Conservation (phyloP, 2,113 vertebrate genomes). For the Tachuris rubrigastra region DNA sequence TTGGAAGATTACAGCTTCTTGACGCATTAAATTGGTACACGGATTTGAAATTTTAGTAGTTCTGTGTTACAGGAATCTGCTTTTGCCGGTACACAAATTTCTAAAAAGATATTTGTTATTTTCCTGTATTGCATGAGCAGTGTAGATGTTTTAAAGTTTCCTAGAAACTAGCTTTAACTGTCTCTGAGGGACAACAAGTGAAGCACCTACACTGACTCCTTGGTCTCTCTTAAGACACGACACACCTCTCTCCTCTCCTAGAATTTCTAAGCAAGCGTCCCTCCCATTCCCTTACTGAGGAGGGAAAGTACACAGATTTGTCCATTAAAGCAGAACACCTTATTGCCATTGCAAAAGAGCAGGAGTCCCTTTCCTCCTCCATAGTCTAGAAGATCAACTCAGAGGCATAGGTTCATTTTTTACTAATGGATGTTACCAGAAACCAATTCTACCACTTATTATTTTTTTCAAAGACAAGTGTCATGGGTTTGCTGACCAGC, state of each 20-base stretch:
- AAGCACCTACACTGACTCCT: not conserved
- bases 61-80: not conserved
- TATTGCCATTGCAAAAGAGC: not conserved
- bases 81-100: not conserved
- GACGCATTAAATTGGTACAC: not conserved
- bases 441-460: not conserved
- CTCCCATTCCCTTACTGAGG: not conserved
- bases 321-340: not conserved
- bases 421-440: not conserved
- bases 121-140: not conserved
- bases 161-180: not conserved
- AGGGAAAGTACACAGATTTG: not conserved
- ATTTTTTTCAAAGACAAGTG: not conserved
- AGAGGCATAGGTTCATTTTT: not conserved
- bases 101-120: not conserved
- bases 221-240: not conserved
- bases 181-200: not conserved
- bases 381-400: not conserved
- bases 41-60: not conserved
- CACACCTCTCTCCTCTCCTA: not conserved
- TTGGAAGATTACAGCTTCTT: not conserved
- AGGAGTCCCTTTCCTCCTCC: not conserved
- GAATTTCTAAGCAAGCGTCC: not conserved
- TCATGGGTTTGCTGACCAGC: too few species aligned
- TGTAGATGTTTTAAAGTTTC: not conserved